Conservation (phyloP, 2,113 vertebrate genomes). For the Sylvietta virens region DNA sequence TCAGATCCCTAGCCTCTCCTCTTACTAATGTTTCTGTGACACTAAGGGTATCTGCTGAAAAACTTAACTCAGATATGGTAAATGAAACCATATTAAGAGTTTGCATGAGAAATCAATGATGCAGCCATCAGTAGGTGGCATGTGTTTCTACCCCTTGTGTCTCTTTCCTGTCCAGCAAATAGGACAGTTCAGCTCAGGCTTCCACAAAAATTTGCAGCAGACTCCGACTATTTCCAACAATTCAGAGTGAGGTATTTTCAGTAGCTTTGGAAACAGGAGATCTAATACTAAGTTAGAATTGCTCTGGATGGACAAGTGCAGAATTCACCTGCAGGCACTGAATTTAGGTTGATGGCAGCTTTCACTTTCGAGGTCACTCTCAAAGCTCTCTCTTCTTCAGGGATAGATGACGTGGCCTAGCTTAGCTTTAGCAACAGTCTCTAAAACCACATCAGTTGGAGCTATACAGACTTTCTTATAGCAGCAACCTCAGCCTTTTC, state of each 20-base stretch:
- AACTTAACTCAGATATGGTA: not conserved
- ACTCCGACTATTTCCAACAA: not conserved
- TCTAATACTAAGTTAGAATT: not conserved
- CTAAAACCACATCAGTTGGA: not conserved
- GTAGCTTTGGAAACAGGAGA: not conserved
- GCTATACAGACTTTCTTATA: not conserved
- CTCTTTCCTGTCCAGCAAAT: not conserved
- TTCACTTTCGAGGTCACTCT: not conserved
- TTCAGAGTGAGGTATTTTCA: not conserved
- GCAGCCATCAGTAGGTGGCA: not conserved
- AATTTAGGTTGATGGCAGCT: not conserved
- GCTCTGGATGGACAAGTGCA: not conserved
- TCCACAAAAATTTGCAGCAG: not conserved
- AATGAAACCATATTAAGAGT: not conserved
- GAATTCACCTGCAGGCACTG: not conserved
- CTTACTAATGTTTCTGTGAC: not conserved
- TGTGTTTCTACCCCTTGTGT: fast-evolving
- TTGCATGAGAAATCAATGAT: not conserved
- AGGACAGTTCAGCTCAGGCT: not conserved
- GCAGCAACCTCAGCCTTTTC: not conserved
- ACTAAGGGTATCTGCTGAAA: not conserved
- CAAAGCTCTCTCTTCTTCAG: not conserved
- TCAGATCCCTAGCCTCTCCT: not conserved
- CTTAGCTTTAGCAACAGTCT: not conserved
- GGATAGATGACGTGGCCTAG: not conserved